Base-by-base conservation (phyloP, 2,888 invertebrate genomes). In the Tenthredo notha region DNA sequence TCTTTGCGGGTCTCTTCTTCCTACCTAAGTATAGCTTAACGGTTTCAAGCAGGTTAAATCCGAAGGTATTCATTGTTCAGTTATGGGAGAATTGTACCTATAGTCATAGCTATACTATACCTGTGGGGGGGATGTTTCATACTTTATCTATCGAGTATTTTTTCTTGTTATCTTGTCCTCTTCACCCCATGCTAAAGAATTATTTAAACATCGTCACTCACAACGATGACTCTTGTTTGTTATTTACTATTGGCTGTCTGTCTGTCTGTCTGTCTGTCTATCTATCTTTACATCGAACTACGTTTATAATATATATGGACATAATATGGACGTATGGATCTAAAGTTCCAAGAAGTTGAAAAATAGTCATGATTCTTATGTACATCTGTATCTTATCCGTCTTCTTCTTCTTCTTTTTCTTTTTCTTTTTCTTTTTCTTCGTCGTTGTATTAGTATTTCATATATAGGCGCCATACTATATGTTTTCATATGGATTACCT, bases 181-280 rank as follows among this genome's bases (percentile, higher is more conserved):
- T 72, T 9, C 40, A 9, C 40, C 40, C n/a, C 21, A 72, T 37
- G n/a, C 54, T n/a, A 9, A 7, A 72, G 9, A 15, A 72, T 72
- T 72, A 72, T 72, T 72, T 10, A 72, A 72, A 72, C 70, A 72
- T 72, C 70, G 37, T 72, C 40, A 37, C 7, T n/a, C 70, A 37
- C 70, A 37, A 70, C 18, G 5, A n/a, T n/a, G 9, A 5, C n/a
- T 21, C 1, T 58, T 10, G 25, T 25, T 61, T 61, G 61, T 61
- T 61, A 61, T 61, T 61, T 61, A 61, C 25, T 61, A 10, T 25
- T 10, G 9, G 3, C 12, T 25, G 61, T 61, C 61, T 21, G 61
- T 61, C 25, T 12, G 25, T 61, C 21, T 33, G 4, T 33, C 33
- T 33, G 4, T 33, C 0, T 33, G 4, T 33, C 33, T 2, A 33